These are phyloP conservation scores for Diadegma fenestrale DNA, from an alignment of 2,888 invertebrate species.

Conservation along the genomic window DNA sequence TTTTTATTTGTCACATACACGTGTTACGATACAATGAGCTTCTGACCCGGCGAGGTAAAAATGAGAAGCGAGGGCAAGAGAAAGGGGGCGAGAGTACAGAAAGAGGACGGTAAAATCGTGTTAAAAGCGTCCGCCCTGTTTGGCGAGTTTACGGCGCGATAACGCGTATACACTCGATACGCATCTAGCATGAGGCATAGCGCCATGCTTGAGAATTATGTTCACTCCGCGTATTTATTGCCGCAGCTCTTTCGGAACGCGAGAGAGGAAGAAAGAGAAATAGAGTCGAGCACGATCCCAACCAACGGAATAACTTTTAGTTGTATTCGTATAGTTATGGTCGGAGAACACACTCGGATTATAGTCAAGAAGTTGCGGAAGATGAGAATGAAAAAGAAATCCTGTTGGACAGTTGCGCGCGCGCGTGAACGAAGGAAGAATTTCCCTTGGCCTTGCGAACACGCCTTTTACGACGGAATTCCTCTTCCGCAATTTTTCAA, in stretches of 20 bases:
- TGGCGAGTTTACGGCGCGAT: slow-evolving; percentile 74
- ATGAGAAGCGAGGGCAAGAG: background rate
- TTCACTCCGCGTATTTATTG: slow-evolving; percentile 77
- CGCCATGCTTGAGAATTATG: slow-evolving; percentile 77
- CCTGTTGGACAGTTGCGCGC: slow-evolving; percentile 27
- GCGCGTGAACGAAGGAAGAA: slow-evolving; percentile 51
- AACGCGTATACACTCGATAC: slow-evolving; percentile 77
- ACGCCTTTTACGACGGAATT: slow-evolving; percentile 53
- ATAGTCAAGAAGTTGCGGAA: slow-evolving; percentile 54
- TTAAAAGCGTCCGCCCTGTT: slow-evolving; percentile 53
- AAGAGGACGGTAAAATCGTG: background rate
- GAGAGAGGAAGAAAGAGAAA: slow-evolving; percentile 11
- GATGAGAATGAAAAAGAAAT: slow-evolving; percentile 42
- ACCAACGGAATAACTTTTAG: slow-evolving; percentile 23
- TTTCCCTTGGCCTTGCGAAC: slow-evolving; percentile 51
- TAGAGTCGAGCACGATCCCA: slow-evolving; percentile 36
- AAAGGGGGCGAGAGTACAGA: background rate
- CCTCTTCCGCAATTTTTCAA: slow-evolving; percentile 56
- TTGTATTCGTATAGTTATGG: slow-evolving; percentile 22
- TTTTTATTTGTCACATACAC: slow-evolving; percentile 8
- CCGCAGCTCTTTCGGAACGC: slow-evolving; percentile 56
- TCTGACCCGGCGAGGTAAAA: background rate
- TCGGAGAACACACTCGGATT: slow-evolving; percentile 49
- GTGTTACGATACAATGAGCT: background rate
- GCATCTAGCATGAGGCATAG: slow-evolving; percentile 80